Conservation (phyloP, 2,888 invertebrate genomes). For the Trissoscelio sp. region DNA sequence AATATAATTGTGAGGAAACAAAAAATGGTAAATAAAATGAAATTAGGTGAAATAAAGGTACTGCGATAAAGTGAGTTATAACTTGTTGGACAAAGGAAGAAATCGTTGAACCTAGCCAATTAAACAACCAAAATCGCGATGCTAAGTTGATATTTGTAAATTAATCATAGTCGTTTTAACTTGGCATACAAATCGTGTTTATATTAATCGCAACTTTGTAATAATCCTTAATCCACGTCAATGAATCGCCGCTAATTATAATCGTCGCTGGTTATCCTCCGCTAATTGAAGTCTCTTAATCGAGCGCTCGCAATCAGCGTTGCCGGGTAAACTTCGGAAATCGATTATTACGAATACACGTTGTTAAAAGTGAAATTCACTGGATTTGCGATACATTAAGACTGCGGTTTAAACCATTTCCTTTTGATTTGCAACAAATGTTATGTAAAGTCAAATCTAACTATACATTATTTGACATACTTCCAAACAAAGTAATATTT, state of each 20-base stretch:
- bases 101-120: background rate
- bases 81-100: background rate
- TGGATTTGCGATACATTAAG: background rate
- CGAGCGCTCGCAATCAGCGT: slow-evolving; percentile 24
- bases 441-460: no score
- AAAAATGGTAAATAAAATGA: no score
- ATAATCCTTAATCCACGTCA: slow-evolving; percentile 7
- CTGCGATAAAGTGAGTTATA: no score
- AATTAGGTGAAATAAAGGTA: no score
- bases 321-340: slow-evolving; percentile 25
- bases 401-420: background rate
- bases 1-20: no score
- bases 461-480: no score
- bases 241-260: slow-evolving; percentile 15
- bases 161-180: background rate
- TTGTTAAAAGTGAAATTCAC: slow-evolving; percentile 9
- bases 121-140: background rate
- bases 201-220: background rate
- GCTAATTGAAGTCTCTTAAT: slow-evolving; percentile 22
- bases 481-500: no score
- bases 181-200: slow-evolving; percentile 4
- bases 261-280: background rate
- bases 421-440: no score
- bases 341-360: slow-evolving; percentile 8
- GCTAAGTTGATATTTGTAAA: slow-evolving; percentile 1